Conservation (phyloP, 2,888 invertebrate genomes). For the Callinectes sapidus region DNA sequence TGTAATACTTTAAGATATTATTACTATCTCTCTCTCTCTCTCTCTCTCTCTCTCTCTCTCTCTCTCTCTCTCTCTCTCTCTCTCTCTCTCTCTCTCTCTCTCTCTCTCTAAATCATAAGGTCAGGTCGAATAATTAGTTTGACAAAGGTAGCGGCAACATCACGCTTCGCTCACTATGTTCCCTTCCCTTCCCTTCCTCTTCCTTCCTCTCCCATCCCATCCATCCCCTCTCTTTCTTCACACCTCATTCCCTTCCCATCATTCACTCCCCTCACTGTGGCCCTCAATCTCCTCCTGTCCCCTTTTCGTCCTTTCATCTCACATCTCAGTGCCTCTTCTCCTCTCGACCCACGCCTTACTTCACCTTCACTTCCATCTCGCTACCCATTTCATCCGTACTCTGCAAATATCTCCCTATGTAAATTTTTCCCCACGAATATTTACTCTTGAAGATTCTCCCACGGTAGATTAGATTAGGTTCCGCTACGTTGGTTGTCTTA, state of each 20-base stretch:
- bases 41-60: background rate
- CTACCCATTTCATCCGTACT: background rate
- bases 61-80: constrained; percentile 44
- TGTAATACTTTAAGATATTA: too few species aligned
- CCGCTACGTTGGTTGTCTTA: too few species aligned
- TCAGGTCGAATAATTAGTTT: background rate
- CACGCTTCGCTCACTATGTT: background rate
- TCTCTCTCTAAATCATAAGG: background rate
- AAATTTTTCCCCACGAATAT: background rate
- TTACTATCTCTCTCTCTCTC: too few species aligned
- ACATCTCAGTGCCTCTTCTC: background rate
- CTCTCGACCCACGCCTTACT: background rate
- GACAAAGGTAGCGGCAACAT: background rate
- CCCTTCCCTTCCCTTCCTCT: background rate
- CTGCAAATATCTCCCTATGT: background rate
- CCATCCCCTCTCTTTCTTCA: background rate
- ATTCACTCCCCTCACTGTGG: background rate
- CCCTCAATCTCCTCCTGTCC: background rate
- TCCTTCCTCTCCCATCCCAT: background rate
- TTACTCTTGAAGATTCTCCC: too few species aligned
- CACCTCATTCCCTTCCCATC: background rate
- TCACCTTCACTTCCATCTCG: background rate
- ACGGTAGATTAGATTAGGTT: too few species aligned
- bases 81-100: constrained; percentile 35
- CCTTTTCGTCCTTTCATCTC: background rate